These are phyloP conservation scores for Ennomos erosarius DNA, from an alignment of 2,888 invertebrate genomes.

Conservation along the genomic window DNA sequence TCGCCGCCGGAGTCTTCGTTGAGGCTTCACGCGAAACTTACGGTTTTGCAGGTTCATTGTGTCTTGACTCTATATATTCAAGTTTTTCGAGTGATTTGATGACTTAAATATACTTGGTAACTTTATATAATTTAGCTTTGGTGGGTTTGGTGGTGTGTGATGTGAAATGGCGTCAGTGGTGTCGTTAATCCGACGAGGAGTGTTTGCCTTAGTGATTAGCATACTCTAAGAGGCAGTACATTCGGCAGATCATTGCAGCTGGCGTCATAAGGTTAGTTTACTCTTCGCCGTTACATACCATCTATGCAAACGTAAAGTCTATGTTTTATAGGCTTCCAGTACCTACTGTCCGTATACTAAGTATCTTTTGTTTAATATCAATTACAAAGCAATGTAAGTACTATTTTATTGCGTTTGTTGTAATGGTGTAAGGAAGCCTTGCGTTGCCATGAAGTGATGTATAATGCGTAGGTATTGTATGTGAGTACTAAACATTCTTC, in stretches of 20 bases:
- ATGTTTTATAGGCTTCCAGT: slow-evolving; percentile 6
- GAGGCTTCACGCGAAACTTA: slow-evolving; percentile 30
- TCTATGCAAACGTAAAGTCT: neutral
- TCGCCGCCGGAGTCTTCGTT: slow-evolving; percentile 35
- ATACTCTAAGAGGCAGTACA: slow-evolving; percentile 18
- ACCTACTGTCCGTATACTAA: no score
- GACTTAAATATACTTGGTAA: slow-evolving; percentile 1
- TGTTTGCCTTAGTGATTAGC: slow-evolving; percentile 45
- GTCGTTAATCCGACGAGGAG: slow-evolving; percentile 28
- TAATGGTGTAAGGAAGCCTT: no score
- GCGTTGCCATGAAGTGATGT: no score
- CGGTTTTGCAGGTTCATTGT: slow-evolving; percentile 16
- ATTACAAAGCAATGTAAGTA: no score
- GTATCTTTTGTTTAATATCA: no score
- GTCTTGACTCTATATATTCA: neutral
- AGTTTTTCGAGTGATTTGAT: slow-evolving; percentile 3
- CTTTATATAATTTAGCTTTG: neutral
- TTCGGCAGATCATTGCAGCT: slow-evolving; percentile 7
- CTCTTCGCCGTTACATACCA: slow-evolving; percentile 16
- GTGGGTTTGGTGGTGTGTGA: slow-evolving; percentile 1
- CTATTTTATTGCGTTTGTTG: no score
- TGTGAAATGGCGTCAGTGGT: slow-evolving; percentile 34
- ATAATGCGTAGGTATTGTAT: no score
- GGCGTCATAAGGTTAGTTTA: slow-evolving; percentile 11
- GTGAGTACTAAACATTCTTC: no score